Conservation (phyloP, 2,888 invertebrate genomes). For the Aphodius granarius region DNA sequence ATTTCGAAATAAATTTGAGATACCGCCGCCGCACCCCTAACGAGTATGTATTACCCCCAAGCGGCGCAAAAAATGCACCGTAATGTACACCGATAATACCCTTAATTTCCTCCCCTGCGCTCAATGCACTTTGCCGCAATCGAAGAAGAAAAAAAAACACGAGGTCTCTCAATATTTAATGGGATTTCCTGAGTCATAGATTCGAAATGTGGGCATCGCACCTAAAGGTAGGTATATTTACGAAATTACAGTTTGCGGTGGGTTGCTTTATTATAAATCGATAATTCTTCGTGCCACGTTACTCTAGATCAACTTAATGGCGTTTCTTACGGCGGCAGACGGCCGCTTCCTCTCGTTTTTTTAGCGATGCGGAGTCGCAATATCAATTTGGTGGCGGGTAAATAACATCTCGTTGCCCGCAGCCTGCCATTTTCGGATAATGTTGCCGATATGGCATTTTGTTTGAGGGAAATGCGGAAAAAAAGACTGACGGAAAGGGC, state of each 20-base stretch:
- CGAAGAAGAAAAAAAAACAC: neutral
- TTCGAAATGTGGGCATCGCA: slow-evolving; percentile 2
- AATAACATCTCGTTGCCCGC: slow-evolving; percentile 3
- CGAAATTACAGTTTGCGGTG: slow-evolving; percentile 7
- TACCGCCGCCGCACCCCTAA: slow-evolving; percentile 2
- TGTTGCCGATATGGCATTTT: slow-evolving; percentile 18
- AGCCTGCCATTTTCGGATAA: slow-evolving; percentile 13
- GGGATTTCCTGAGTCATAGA: slow-evolving; percentile 4
- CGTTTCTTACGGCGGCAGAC: slow-evolving; percentile 15
- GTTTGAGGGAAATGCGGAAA: slow-evolving; percentile 21
- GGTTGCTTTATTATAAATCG: slow-evolving; percentile 23
- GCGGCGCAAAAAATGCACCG: slow-evolving; percentile 9
- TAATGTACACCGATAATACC: slow-evolving; percentile 7
- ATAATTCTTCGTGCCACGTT: slow-evolving; percentile 13
- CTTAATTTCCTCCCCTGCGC: neutral
- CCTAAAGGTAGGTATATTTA: neutral
- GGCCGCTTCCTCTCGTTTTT: slow-evolving; percentile 1
- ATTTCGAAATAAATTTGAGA: slow-evolving; percentile 1
- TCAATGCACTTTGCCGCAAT: neutral
- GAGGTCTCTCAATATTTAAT: slow-evolving; percentile 4
- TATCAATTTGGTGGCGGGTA: slow-evolving; percentile 16
- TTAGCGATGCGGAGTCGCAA: slow-evolving; percentile 1
- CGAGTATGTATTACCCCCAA: slow-evolving; percentile 7
- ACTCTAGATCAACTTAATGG: slow-evolving; percentile 21
- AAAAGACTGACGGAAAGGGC: slow-evolving; percentile 12